Percentiles rank a stretch among this genome's conserved stretches.
phyloP scores from a whole-genome alignment of 2,888 invertebrate genomes.

The Choreutis nemorana region DNA sequence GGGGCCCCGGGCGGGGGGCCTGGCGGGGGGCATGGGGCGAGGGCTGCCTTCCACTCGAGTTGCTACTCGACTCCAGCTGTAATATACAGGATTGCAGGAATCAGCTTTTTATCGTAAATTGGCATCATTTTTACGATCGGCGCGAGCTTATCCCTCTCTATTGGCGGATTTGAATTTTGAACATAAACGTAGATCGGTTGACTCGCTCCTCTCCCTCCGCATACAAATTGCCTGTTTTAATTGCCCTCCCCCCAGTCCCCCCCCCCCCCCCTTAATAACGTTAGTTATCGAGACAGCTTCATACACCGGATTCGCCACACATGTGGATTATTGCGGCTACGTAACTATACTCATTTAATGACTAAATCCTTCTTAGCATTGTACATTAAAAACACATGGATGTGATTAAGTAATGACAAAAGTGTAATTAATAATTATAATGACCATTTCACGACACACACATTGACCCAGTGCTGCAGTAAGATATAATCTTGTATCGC shows the following conservation, averaged over 20 bases:
- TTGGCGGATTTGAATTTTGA: conserved; percentile 18
- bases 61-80: conserved; percentile 7
- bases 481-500: too few relatives aligned
- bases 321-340: too few relatives aligned
- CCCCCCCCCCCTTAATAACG: neutral
- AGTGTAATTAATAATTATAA: too few relatives aligned
- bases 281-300: neutral
- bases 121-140: conserved; percentile 29
- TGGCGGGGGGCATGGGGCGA: neutral
- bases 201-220: conserved; percentile 9
- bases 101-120: conserved; percentile 33
- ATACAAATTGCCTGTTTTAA: conserved; percentile 18
- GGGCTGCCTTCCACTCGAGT: neutral
- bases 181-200: conserved; percentile 8
- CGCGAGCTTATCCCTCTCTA: conserved; percentile 15
- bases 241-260: conserved; percentile 6
- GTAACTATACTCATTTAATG: too few relatives aligned
- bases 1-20: neutral
- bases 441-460: too few relatives aligned
- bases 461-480: too few relatives aligned
- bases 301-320: neutral
- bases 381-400: too few relatives aligned
- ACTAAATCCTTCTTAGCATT: too few relatives aligned
- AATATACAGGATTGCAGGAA: conserved; percentile 18
- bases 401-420: too few relatives aligned